Percentiles rank a stretch among this genome's conserved stretches.
Evolutionary conservation across 2,113 vertebrate species (phyloP).

Genomic region (Paramormyrops kingsleyae): DNA sequence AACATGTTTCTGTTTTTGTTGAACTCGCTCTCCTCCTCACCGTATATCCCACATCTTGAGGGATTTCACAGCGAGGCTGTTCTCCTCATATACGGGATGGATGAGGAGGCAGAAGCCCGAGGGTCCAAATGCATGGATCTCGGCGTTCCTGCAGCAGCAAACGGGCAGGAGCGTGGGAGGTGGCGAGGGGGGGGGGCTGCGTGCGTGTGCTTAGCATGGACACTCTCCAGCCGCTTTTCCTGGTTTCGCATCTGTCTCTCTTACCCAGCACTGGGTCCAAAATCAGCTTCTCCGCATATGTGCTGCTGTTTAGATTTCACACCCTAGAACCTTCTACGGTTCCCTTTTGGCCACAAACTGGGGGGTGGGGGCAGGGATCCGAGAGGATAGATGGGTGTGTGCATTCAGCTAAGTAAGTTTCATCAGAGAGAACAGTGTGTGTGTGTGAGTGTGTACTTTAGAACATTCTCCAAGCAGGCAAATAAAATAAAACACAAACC

Average conservation of each 20-base stretch:
- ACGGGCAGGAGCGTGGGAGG: neutral
- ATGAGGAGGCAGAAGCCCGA: neutral
- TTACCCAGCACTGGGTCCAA: neutral
- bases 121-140: neutral
- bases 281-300: neutral
- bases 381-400: neutral
- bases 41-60: neutral
- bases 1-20: neutral
- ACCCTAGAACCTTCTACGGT: neutral
- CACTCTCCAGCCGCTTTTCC: neutral
- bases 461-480: neutral
- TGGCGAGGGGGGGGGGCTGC: neutral
- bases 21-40: neutral
- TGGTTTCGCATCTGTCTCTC: neutral
- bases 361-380: neutral
- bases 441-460: neutral
- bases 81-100: neutral
- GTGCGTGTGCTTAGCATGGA: neutral
- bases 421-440: neutral
- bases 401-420: neutral
- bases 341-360: neutral
- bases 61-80: neutral
- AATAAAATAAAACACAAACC: neutral
- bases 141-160: neutral
- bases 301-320: slow-evolving; percentile 1